These are phyloP conservation scores for Thalassoma bifasciatum DNA, from an alignment of 2,113 vertebrate species.

Conservation along the genomic window DNA sequence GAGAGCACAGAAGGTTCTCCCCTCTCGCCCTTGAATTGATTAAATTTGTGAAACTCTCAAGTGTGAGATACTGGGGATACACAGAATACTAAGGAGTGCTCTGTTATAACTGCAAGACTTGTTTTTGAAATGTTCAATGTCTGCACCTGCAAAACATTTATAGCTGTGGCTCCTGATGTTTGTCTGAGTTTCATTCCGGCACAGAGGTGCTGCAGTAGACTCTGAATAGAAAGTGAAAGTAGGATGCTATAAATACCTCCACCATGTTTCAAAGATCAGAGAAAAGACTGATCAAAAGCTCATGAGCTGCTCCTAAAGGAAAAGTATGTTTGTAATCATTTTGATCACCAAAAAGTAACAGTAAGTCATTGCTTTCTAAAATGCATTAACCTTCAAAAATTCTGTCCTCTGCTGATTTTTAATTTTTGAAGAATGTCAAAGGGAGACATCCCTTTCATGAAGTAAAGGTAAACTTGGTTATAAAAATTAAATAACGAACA, in stretches of 20 bases:
- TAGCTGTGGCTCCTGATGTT: background rate
- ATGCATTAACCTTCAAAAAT: too few species aligned
- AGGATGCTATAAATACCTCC: background rate
- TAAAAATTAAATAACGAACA: too few species aligned
- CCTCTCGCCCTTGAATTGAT: slow-evolving; percentile 21
- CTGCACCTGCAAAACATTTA: background rate
- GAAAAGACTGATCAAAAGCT: background rate
- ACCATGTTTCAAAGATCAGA: background rate
- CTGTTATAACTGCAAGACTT: background rate
- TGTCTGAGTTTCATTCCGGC: background rate
- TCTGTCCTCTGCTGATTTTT: too few species aligned
- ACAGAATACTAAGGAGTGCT: background rate
- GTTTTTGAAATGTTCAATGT: background rate
- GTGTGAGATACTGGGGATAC: slow-evolving; percentile 7
- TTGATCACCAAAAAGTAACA: too few species aligned
- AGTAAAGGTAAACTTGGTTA: too few species aligned
- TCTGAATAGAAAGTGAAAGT: background rate
- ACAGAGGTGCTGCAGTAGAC: too few species aligned
- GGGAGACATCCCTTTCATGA: too few species aligned
- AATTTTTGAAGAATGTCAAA: too few species aligned
- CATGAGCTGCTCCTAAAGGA: too few species aligned
- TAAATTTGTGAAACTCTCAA: slow-evolving; percentile 25
- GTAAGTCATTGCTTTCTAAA: too few species aligned
- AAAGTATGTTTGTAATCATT: too few species aligned
- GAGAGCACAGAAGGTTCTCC: slow-evolving; percentile 9